Conservation (phyloP, 2,797 vertebrate species). For the Ficedula albicollis region DNA sequence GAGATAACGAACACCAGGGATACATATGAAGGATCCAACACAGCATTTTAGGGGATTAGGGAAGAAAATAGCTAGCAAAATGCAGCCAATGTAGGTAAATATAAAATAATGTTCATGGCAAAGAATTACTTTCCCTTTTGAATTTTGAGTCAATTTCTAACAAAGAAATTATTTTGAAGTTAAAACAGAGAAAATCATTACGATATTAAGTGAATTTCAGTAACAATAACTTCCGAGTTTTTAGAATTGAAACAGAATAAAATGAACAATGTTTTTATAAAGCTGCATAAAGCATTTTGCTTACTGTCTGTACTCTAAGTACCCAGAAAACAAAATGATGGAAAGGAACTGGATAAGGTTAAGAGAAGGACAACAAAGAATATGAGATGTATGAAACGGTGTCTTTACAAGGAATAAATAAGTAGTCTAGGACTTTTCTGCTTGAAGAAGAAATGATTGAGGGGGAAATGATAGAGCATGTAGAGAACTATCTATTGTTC, state of each 20-base stretch:
- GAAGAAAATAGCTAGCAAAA: neutral
- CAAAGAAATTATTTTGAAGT: neutral
- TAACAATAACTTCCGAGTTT: neutral
- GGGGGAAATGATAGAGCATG: neutral
- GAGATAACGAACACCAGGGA: neutral
- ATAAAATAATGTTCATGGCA: neutral
- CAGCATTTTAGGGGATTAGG: neutral
- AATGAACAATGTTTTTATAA: neutral
- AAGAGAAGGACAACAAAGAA: neutral
- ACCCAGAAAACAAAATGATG: neutral
- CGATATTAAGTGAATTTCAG: neutral
- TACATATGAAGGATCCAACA: neutral
- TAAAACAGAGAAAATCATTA: neutral
- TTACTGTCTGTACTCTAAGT: neutral
- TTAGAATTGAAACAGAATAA: neutral
- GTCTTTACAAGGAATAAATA: conserved; percentile 6
- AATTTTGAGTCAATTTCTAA: neutral
- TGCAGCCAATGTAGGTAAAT: neutral
- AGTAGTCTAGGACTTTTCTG: neutral
- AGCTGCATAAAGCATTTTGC: neutral
- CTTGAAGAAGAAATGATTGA: conserved; percentile 23
- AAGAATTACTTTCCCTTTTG: neutral
- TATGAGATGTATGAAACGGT: neutral
- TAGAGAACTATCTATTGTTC: conserved; percentile 11
- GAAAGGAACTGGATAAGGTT: neutral